A percentile compares a stretch with the other conserved stretches of the same genome.
These are phyloP conservation scores for Luscinia megarhynchos DNA, from an alignment of 2,797 vertebrate species.

Conservation along the genomic window DNA sequence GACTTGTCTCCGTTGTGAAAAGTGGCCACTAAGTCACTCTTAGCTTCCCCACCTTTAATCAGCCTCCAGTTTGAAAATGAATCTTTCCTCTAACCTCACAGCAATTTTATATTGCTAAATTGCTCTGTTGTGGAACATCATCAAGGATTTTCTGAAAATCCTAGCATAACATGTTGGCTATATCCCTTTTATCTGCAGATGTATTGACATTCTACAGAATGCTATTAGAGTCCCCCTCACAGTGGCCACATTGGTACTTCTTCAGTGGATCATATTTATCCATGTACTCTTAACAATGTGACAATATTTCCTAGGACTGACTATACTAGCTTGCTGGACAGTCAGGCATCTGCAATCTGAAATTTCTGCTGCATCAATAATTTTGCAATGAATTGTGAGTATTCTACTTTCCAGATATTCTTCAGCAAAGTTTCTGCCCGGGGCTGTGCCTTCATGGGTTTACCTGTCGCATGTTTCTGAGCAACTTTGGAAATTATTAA, in stretches of 20 bases:
- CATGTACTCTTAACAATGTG: background rate
- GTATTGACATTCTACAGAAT: background rate
- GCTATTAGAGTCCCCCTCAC: background rate
- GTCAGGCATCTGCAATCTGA: background rate
- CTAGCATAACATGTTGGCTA: background rate
- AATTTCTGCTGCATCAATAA: background rate
- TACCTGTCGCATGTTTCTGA: background rate
- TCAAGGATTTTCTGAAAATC: background rate
- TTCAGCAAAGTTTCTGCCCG: background rate
- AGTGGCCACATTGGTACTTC: background rate
- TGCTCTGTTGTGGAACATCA: background rate
- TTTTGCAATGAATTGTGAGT: background rate
- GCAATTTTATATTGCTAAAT: background rate
- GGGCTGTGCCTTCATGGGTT: rapidly evolving
- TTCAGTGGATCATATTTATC: background rate
- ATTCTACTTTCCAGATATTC: background rate
- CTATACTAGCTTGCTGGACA: background rate
- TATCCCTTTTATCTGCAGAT: background rate
- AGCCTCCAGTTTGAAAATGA: background rate
- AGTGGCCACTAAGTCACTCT: background rate
- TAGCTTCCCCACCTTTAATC: background rate
- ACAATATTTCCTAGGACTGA: background rate
- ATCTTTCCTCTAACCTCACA: background rate
- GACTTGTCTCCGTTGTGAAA: background rate
- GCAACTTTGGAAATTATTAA: background rate